Conservation (phyloP, 2,113 vertebrate species). For the Oryzias celebensis region DNA sequence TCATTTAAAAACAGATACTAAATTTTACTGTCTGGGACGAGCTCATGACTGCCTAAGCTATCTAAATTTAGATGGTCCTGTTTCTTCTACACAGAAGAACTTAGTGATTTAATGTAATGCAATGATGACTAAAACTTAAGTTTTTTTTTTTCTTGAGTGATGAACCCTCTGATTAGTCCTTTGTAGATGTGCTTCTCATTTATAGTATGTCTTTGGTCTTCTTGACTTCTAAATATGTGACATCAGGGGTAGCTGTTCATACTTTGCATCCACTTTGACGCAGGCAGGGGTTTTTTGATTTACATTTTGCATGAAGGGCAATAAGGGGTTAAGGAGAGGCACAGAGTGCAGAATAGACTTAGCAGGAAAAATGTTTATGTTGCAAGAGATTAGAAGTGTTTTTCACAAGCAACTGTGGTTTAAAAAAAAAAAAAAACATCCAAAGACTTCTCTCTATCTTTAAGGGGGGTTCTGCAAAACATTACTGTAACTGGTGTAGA, state of each 20-base stretch:
- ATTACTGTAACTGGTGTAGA: neutral
- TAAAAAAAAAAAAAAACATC: constrained; percentile 26
- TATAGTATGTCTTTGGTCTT: neutral
- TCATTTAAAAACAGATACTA: constrained; percentile 23
- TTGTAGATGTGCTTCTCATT: constrained; percentile 14
- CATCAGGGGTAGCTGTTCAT: constrained; percentile 33
- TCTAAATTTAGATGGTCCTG: constrained; percentile 12
- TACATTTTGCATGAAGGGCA: constrained; percentile 24
- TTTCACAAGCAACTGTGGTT: constrained; percentile 41
- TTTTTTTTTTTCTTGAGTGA: constrained; percentile 23
- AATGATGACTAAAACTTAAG: constrained; percentile 32
- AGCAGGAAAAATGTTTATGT: constrained; percentile 11
- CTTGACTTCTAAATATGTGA: constrained; percentile 5
- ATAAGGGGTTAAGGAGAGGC: constrained; percentile 29
- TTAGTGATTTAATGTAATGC: constrained; percentile 24
- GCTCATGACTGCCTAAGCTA: constrained; percentile 17
- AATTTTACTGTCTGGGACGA: constrained; percentile 32
- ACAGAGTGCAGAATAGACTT: neutral
- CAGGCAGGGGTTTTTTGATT: constrained; percentile 45
- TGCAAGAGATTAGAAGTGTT: constrained; percentile 38
- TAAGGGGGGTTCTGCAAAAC: constrained; percentile 30
- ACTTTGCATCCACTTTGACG: constrained; percentile 39
- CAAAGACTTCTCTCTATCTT: constrained; percentile 19
- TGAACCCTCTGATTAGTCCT: constrained; percentile 8
- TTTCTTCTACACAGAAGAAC: constrained; percentile 3